Percentiles rank a stretch among this genome's conserved stretches.
These are phyloP conservation scores for Okapia johnstoni DNA, from an alignment of 2,113 vertebrate species.

Conservation along the genomic window DNA sequence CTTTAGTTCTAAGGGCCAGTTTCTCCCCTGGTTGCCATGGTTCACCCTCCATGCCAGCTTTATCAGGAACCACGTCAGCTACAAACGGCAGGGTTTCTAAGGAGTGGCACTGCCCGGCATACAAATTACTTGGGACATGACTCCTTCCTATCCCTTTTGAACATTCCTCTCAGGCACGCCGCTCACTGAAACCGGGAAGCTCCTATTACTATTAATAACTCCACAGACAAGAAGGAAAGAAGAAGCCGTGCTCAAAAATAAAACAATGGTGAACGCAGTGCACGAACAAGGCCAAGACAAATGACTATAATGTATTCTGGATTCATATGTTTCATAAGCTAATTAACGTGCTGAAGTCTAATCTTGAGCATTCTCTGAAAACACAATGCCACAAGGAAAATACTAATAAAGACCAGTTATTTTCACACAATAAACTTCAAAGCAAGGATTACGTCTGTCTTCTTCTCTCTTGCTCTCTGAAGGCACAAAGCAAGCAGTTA, in stretches of 20 bases:
- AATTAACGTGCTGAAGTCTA: constrained; percentile 32
- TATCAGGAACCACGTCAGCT: not conserved
- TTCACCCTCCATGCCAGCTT: not conserved
- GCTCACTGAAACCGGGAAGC: constrained; percentile 38
- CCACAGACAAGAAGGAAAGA: not conserved
- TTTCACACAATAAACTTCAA: not conserved
- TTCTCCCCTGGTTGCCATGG: not conserved
- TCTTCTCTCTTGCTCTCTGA: not conserved
- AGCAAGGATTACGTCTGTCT: not conserved
- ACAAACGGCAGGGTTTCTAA: constrained; percentile 4
- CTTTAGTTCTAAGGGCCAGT: not conserved
- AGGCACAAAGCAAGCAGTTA: not conserved
- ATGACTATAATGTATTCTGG: constrained; percentile 26
- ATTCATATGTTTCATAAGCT: not conserved
- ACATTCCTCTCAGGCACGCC: constrained; percentile 34
- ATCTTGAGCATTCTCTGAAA: constrained; percentile 1
- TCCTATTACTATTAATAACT: constrained; percentile 61
- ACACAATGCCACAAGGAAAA: constrained; percentile 7
- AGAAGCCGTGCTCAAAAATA: constrained; percentile 37
- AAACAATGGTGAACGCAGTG: constrained; percentile 34
- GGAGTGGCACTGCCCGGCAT: constrained; percentile 20
- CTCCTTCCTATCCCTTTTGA: constrained; percentile 44
- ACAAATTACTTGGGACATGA: constrained; percentile 56
- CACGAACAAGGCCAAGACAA: constrained; percentile 34
- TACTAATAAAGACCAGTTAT: constrained; percentile 19